These are phyloP conservation scores for Zygaena filipendulae DNA, from an alignment of 2,888 invertebrate species.

Conservation along the genomic window DNA sequence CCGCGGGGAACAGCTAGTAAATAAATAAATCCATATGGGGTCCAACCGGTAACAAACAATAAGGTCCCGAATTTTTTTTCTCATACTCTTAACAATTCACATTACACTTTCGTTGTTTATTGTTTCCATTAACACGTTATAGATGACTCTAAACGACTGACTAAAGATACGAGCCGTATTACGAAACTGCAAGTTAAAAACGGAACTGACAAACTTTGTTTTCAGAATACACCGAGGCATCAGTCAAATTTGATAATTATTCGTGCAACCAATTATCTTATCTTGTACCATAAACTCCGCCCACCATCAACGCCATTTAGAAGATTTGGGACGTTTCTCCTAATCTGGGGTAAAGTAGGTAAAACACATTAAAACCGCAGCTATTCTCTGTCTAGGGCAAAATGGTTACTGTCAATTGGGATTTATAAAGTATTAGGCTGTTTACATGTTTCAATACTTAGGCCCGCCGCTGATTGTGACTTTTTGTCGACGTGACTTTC, in stretches of 20 bases:
- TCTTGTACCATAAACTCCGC: conserved; percentile 44
- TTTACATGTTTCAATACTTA: too few relatives aligned
- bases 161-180: conserved; percentile 23
- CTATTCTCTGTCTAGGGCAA: too few relatives aligned
- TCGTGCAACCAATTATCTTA: conserved; percentile 53
- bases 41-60: conserved; percentile 36
- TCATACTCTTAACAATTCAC: conserved; percentile 23
- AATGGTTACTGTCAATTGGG: too few relatives aligned
- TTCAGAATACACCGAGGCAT: conserved; percentile 44
- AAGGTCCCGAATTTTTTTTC: conserved; percentile 22
- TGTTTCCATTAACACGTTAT: conserved; percentile 26
- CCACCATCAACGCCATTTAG: conserved; percentile 27
- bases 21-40: too few relatives aligned
- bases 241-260: conserved; percentile 62
- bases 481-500: too few relatives aligned
- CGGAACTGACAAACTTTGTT: conserved; percentile 52
- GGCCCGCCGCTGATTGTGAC: too few relatives aligned
- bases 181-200: conserved; percentile 47
- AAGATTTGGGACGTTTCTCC: conserved; percentile 25
- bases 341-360: too few relatives aligned
- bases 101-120: too few relatives aligned
- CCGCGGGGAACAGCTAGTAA: too few relatives aligned
- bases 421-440: too few relatives aligned
- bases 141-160: conserved; percentile 16
- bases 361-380: too few relatives aligned